Evolutionary conservation across 1,140 invertebrate species (phyloP).

Genomic region (Nephila pilipes): DNA sequence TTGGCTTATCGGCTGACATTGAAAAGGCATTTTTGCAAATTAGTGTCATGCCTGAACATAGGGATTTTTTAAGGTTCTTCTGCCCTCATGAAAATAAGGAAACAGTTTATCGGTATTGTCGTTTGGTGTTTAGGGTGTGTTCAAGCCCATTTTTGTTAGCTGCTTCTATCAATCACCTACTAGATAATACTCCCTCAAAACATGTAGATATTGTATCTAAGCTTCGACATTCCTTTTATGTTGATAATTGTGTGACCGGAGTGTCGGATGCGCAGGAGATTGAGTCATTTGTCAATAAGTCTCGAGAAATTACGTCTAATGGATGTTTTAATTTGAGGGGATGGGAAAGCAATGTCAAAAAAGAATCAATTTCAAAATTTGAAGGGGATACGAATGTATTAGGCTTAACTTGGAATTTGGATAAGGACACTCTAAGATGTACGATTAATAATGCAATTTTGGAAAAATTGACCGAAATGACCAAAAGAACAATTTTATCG

Average conservation of each 20-base stretch:
- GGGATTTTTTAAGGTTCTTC: no score
- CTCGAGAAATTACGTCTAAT: no score
- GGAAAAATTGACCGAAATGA: background rate
- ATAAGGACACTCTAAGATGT: background rate
- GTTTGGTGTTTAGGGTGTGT: no score
- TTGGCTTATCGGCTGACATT: no score
- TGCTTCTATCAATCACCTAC: no score
- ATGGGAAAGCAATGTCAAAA: conserved; percentile 16
- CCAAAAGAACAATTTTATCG: background rate
- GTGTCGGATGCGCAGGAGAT: background rate
- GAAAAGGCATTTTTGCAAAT: no score
- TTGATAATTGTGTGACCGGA: conserved; percentile 48
- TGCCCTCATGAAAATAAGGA: no score
- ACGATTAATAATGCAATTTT: background rate
- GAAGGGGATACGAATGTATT: background rate
- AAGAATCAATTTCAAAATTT: background rate
- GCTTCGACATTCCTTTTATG: conserved; percentile 47
- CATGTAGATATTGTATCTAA: background rate
- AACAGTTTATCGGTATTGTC: no score
- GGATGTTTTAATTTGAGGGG: conserved; percentile 39
- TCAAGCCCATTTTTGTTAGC: no score
- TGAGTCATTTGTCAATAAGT: conserved; percentile 9
- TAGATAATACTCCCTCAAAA: background rate
- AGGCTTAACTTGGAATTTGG: background rate
- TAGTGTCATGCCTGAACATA: no score